Conservation (phyloP, 2,888 invertebrate species). For the Apodemia zela region DNA sequence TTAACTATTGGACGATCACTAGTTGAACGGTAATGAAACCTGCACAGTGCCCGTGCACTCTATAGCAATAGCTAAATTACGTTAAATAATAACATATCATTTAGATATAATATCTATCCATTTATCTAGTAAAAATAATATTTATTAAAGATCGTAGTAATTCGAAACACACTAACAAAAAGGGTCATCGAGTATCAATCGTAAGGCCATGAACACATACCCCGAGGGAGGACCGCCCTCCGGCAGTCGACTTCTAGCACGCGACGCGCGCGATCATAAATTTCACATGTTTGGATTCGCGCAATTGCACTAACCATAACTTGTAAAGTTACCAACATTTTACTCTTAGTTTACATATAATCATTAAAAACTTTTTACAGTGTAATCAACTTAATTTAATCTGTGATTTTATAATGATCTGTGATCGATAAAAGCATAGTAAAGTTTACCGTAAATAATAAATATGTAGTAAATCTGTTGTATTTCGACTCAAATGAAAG, state of each 20-base stretch:
- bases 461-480: background rate
- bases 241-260: slow-evolving; percentile 66
- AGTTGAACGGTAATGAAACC: no score
- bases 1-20: no score
- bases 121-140: no score
- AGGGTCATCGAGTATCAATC: slow-evolving; percentile 38
- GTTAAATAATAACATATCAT: no score
- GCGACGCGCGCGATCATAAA: slow-evolving; percentile 56
- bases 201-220: slow-evolving; percentile 41
- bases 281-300: slow-evolving; percentile 58
- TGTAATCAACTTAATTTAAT: background rate
- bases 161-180: slow-evolving; percentile 25
- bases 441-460: background rate
- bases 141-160: background rate
- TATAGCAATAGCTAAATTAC: no score
- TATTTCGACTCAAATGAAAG: no score
- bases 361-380: background rate
- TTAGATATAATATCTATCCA: no score
- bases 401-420: background rate
- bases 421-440: background rate
- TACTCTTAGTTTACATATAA: background rate
- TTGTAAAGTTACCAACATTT: slow-evolving; percentile 1
- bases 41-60: no score
- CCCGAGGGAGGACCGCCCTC: slow-evolving; percentile 72
- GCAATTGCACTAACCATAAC: slow-evolving; percentile 48